phyloP scores from a whole-genome alignment of 2,797 vertebrate genomes.

The Hafferia zeledoni region DNA sequence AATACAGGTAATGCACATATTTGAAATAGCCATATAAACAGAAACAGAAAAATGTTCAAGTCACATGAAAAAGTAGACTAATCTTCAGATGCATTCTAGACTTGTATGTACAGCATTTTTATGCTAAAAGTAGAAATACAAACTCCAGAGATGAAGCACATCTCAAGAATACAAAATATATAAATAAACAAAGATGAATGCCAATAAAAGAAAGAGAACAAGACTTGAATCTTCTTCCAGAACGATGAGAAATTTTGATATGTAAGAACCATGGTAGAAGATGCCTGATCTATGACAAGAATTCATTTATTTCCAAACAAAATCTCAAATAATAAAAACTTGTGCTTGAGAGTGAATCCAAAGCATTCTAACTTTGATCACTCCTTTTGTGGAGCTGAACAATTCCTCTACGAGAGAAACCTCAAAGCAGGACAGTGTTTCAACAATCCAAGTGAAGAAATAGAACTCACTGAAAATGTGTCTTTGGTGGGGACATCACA shows the following conservation, averaged over 20 bases:
- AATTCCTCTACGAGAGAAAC: not conserved
- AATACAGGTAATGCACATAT: conserved; percentile 56
- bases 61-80: conserved; percentile 47
- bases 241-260: not conserved
- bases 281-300: not conserved
- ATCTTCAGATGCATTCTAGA: conserved; percentile 8
- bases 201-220: not conserved
- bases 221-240: not conserved
- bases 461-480: not conserved
- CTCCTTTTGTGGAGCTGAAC: not conserved
- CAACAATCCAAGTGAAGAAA: not conserved
- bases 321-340: not conserved
- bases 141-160: conserved; percentile 17
- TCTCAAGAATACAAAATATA: conserved; percentile 29
- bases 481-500: not conserved
- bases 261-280: not conserved
- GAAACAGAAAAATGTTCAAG: conserved; percentile 43
- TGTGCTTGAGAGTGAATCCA: not conserved
- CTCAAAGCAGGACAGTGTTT: not conserved
- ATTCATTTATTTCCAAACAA: conserved; percentile 50
- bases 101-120: conserved; percentile 23
- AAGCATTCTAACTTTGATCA: not conserved
- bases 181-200: conserved; percentile 20
- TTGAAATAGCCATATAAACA: conserved; percentile 50
- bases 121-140: not conserved